Conservation (phyloP, 1,140 invertebrate genomes). For the Drosophila serrata region DNA sequence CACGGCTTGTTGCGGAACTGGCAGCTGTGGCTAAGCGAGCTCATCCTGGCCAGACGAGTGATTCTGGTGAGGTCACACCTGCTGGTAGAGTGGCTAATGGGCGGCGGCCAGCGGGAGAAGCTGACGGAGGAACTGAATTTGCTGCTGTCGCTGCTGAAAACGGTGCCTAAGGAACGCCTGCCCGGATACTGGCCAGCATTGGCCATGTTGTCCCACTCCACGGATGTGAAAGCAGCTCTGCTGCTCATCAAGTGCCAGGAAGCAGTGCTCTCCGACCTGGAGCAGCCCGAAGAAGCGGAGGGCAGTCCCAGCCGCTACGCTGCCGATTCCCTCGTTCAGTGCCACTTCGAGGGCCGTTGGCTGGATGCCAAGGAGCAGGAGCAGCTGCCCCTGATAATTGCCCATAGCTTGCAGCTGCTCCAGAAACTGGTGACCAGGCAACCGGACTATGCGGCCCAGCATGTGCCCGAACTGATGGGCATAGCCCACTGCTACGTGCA, state of each 20-base stretch:
- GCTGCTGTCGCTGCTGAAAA: constrained; percentile 43
- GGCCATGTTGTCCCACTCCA: constrained; percentile 10
- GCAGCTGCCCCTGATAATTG: constrained; percentile 27
- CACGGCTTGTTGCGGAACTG: constrained; percentile 43
- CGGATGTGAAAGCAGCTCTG: constrained; percentile 28
- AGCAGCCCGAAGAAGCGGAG: not conserved
- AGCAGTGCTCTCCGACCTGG: constrained; percentile 18
- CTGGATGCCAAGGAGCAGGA: constrained; percentile 11
- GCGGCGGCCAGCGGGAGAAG: not conserved
- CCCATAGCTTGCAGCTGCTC: constrained; percentile 55
- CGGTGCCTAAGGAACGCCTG: constrained; percentile 4
- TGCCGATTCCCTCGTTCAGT: constrained; percentile 34
- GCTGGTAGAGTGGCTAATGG: constrained; percentile 45
- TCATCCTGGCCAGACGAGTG: constrained; percentile 28
- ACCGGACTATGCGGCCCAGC: constrained; percentile 32
- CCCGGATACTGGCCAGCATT: constrained; percentile 15
- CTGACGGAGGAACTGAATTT: constrained; percentile 19
- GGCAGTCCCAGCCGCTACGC: constrained; percentile 7
- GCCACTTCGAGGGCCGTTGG: constrained; percentile 59
- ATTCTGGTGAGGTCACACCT: constrained; percentile 22
- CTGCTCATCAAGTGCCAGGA: constrained; percentile 62
- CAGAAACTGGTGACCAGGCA: constrained; percentile 39
- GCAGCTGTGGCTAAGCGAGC: constrained; percentile 54
- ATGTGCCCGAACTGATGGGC: constrained; percentile 86
- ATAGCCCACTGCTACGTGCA: constrained; percentile 86